Conservation (phyloP, 2,113 vertebrate species). For the Ifrita kowaldi region DNA sequence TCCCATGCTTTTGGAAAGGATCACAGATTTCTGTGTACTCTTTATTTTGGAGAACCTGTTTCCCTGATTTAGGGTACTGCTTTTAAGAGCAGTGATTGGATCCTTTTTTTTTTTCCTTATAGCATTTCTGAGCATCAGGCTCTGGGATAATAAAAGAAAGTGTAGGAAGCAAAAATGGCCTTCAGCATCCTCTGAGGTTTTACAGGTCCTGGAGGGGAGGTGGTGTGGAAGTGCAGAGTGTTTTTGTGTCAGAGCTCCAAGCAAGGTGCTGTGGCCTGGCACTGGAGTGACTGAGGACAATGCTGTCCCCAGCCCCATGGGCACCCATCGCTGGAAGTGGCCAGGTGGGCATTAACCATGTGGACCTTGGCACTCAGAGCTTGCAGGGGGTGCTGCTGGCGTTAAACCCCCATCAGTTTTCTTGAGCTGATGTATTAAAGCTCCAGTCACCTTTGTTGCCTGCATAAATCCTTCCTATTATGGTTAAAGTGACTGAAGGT, state of each 20-base stretch:
- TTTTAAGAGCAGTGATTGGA: not conserved
- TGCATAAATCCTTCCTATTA: not conserved
- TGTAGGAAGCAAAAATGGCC: not conserved
- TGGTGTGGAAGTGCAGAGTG: not conserved
- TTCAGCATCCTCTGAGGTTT: not conserved
- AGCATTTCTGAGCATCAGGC: not conserved
- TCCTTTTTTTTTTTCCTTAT: not conserved
- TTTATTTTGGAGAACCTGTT: not conserved
- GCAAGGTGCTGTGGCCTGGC: not conserved
- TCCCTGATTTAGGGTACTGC: not conserved
- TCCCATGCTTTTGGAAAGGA: not conserved
- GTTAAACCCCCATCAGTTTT: not conserved
- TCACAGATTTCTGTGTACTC: not conserved
- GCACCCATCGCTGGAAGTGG: accelerated
- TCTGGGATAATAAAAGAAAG: not conserved
- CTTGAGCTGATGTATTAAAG: not conserved
- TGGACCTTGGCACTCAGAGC: not conserved
- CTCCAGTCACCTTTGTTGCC: not conserved
- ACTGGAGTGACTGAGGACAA: not conserved
- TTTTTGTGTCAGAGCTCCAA: not conserved
- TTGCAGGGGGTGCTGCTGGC: not conserved
- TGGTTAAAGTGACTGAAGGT: not conserved
- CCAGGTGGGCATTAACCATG: not conserved
- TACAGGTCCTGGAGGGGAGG: not conserved
- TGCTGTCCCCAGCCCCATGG: accelerated